phyloP scores from a whole-genome alignment of 2,888 invertebrate genomes.

The Conops quadrifasciatus region DNA sequence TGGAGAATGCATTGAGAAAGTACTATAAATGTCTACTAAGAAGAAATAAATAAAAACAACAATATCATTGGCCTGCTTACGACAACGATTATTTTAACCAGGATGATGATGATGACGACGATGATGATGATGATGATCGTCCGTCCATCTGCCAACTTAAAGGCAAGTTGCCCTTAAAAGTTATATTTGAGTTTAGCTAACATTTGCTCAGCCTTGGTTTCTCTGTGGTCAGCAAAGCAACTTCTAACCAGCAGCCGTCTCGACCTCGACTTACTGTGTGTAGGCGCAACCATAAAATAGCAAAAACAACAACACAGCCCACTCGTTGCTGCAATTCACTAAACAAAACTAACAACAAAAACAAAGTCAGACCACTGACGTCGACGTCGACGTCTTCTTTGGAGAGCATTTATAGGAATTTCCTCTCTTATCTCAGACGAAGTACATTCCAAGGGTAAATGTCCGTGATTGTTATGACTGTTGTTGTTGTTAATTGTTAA shows the following conservation, averaged over 20 bases:
- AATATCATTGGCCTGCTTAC: neutral
- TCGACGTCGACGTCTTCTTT: too few species aligned
- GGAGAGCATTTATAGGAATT: too few species aligned
- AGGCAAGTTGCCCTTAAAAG: conserved; percentile 4
- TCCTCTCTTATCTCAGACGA: too few species aligned
- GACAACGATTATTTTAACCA: neutral
- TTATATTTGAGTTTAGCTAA: conserved; percentile 18
- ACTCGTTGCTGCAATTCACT: too few species aligned
- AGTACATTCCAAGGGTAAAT: too few species aligned
- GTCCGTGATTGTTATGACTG: too few species aligned
- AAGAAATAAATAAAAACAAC: neutral
- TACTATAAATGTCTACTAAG: neutral
- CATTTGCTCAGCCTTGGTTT: conserved; percentile 7
- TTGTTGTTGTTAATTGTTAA: too few species aligned
- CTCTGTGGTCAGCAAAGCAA: neutral
- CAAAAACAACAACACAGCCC: too few species aligned
- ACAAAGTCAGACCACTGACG: too few species aligned
- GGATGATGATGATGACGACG: neutral
- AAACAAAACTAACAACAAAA: neutral
- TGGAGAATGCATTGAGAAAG: neutral
- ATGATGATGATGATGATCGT: conserved; percentile 10
- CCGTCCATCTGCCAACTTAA: neutral
- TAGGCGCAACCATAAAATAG: too few species aligned
- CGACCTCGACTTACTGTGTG: too few species aligned
- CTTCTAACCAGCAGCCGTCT: neutral